A percentile compares a stretch with the other conserved stretches of the same genome.
Evolutionary conservation across 2,797 vertebrate species (phyloP).

Genomic region (Stomatorhinus walkeri): DNA sequence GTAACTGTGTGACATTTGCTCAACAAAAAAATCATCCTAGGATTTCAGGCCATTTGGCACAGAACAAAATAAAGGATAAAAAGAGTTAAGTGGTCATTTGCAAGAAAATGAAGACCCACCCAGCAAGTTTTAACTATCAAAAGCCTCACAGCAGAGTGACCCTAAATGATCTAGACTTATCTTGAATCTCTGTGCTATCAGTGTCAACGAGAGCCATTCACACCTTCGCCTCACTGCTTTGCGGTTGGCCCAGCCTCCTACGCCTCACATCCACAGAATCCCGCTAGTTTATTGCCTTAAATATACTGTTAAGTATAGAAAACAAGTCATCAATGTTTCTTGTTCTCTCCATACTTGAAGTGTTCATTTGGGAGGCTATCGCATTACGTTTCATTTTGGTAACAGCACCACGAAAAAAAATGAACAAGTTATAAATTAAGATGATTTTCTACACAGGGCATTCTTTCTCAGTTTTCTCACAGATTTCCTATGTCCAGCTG

Average conservation of each 20-base stretch:
- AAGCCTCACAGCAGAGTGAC: conserved; percentile 29
- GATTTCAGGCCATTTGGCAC: conserved; percentile 36
- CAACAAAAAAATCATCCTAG: conserved; percentile 30
- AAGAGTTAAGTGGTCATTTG: conserved; percentile 42
- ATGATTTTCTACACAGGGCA: background rate
- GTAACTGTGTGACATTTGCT: conserved; percentile 35
- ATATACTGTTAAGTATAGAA: background rate
- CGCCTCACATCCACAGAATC: background rate
- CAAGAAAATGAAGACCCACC: conserved; percentile 42
- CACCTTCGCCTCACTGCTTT: background rate
- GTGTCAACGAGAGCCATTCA: conserved; percentile 4
- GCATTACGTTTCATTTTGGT: conserved; percentile 22
- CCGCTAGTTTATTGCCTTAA: background rate
- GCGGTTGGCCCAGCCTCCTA: background rate
- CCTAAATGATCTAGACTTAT: background rate
- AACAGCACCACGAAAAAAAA: conserved; percentile 21
- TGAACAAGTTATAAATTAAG: background rate
- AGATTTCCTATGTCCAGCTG: background rate
- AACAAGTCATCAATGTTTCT: background rate
- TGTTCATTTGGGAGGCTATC: conserved; percentile 10
- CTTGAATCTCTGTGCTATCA: conserved; percentile 2
- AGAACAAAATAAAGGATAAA: conserved; percentile 34
- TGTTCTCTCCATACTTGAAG: background rate
- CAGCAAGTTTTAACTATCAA: conserved; percentile 26
- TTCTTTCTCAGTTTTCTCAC: background rate